Percentiles rank a stretch among this genome's conserved stretches.
These are phyloP conservation scores for Plebejus argus DNA, from an alignment of 2,888 invertebrate species.

Conservation along the genomic window DNA sequence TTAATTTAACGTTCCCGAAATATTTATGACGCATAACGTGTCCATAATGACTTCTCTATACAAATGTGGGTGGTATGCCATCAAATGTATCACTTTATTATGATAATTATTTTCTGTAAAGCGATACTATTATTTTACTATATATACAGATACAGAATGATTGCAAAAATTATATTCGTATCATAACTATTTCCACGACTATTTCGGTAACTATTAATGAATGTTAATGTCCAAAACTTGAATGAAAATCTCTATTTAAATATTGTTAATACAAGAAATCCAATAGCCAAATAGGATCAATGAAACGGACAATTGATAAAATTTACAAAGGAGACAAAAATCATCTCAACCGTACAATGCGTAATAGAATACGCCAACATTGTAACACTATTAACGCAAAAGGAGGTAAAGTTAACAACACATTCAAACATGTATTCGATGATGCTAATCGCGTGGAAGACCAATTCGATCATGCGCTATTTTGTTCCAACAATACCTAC, in stretches of 20 bases:
- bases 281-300: conserved; percentile 60
- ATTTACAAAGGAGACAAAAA: conserved; percentile 60
- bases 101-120: conserved; percentile 41
- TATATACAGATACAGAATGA: neutral
- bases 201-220: neutral
- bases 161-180: neutral
- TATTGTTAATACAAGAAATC: conserved; percentile 33
- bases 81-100: conserved; percentile 76
- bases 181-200: neutral
- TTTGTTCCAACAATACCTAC: conserved; percentile 64
- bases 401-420: conserved; percentile 78
- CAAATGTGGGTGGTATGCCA: conserved; percentile 78
- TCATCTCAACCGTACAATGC: conserved; percentile 66
- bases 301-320: conserved; percentile 65
- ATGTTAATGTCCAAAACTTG: neutral
- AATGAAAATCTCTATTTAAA: conserved; percentile 23
- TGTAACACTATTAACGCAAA: conserved; percentile 78
- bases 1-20: conserved; percentile 81
- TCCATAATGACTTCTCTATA: conserved; percentile 74
- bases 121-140: neutral
- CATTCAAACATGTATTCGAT: conserved; percentile 73
- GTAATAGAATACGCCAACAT: conserved; percentile 80
- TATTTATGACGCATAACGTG: conserved; percentile 80
- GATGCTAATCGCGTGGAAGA: conserved; percentile 75
- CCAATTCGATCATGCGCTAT: conserved; percentile 72